Base-by-base conservation (phyloP, 2,797 vertebrate genomes). In the Petrocephalus sullivani region DNA sequence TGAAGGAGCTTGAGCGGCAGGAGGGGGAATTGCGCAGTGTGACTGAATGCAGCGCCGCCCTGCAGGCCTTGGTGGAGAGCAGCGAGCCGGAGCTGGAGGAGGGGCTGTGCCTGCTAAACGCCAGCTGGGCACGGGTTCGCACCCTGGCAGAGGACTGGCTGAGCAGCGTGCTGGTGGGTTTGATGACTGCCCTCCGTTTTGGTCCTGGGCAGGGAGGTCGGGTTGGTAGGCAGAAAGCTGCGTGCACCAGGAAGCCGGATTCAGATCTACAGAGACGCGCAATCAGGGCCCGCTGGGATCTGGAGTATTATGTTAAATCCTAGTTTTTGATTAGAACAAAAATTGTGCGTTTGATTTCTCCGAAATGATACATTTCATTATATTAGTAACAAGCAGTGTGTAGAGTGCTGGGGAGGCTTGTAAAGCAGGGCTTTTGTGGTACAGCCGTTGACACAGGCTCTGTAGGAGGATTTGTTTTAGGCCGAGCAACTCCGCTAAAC, bases 71-170 rank as follows among this genome's bases (percentile, higher is more conserved):
- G 91, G 95, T 99, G 71, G 96, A 97, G 90, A 97, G 96, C 90
- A 97, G 97, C 0, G 97, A 96, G 91, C 64, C 93, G 23, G 91
- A 93, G 60, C 91, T 99, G 87, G 97, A 99, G 88, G 97, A 98
- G 87, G 96, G 94, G 86, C 94, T 99, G 2, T 97, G 96, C 49
- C 92, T 96, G 23, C 95, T 99, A 1, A 98, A 97, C 0, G 96
- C 98, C 41, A 94, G 96, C 60, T 98, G 97, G 97, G 97, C 95
- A 86, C 93, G 95, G 0, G 96, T 98, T 6, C 96, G 95, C 57
- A 98, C 97, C 10, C 97, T 96, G 96, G 96, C 96, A 0, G 98
- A 99, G 91, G 98, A 99, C 90, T 99, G 98, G 98, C 97, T 97
- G 37, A 97, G 94, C 6, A 95, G 97, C 0, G 93, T 99, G 82